Evolutionary conservation across 2,113 vertebrate species (phyloP).

Genomic region (Bufo gargarizans): DNA sequence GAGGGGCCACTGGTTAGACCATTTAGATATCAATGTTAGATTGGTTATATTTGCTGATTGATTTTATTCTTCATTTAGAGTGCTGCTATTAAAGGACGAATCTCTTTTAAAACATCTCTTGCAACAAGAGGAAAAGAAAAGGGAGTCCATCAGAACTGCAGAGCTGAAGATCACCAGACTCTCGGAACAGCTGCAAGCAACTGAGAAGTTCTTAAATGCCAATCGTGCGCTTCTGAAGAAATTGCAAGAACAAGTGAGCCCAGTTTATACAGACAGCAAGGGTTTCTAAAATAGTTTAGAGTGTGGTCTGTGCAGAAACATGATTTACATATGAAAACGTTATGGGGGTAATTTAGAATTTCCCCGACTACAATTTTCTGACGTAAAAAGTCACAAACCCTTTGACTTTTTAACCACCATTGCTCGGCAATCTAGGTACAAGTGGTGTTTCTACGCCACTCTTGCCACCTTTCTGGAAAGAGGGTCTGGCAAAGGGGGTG

Average conservation of each 20-base stretch:
- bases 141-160: conserved; percentile 86
- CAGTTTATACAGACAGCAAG: not conserved
- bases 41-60: not conserved
- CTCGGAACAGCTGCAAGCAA: conserved; percentile 89
- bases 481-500: too few relatives aligned
- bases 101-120: conserved; percentile 85
- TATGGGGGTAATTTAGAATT: too few relatives aligned
- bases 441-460: too few relatives aligned
- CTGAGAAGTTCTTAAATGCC: conserved; percentile 86
- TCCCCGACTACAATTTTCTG: too few relatives aligned
- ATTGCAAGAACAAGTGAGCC: conserved; percentile 90
- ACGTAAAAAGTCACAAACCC: too few relatives aligned
- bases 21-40: too few relatives aligned
- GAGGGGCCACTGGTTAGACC: too few relatives aligned
- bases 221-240: conserved; percentile 89
- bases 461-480: too few relatives aligned
- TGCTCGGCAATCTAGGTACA: too few relatives aligned
- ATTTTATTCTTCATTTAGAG: conserved; percentile 58
- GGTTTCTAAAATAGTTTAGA: not conserved
- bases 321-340: too few relatives aligned
- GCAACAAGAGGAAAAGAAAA: conserved; percentile 91
- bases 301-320: not conserved
- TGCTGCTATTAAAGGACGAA: conserved; percentile 90
- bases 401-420: too few relatives aligned
- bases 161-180: conserved; percentile 88